Evolutionary conservation across 2,888 invertebrate genomes (phyloP).

Genomic region (Andrena dorsata): DNA sequence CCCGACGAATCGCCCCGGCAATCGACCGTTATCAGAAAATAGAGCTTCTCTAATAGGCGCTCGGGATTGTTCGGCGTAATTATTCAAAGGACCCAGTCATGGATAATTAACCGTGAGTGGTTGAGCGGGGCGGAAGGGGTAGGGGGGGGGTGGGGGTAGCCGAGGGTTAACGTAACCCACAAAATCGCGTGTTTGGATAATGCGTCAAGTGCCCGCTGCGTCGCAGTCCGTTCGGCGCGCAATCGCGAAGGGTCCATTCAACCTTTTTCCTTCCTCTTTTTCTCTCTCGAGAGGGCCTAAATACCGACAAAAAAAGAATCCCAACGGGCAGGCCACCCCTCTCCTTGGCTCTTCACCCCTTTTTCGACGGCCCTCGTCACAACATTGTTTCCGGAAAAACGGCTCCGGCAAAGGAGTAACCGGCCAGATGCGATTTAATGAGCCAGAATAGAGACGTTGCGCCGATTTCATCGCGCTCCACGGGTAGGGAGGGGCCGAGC

Average conservation of each 20-base stretch:
- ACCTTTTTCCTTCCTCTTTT: slow-evolving; percentile 60
- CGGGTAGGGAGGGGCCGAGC: slow-evolving; percentile 3
- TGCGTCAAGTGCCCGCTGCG: slow-evolving; percentile 74
- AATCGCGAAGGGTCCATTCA: slow-evolving; percentile 74
- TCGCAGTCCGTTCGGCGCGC: slow-evolving; percentile 53
- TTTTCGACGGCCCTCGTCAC: slow-evolving; percentile 80
- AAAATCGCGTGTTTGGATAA: slow-evolving; percentile 76
- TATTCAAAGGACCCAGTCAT: neutral
- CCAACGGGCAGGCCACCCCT: slow-evolving; percentile 57
- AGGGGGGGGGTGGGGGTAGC: neutral
- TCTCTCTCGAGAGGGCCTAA: slow-evolving; percentile 73
- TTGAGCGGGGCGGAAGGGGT: slow-evolving; percentile 14
- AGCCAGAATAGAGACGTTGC: slow-evolving; percentile 56
- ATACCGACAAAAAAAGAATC: slow-evolving; percentile 72
- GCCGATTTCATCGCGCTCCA: slow-evolving; percentile 8
- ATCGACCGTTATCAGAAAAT: no score
- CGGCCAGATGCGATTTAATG: slow-evolving; percentile 72
- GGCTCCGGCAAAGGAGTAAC: slow-evolving; percentile 67
- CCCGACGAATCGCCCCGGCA: neutral
- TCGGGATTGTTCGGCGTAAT: neutral
- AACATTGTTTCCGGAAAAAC: slow-evolving; percentile 83
- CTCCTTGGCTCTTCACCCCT: slow-evolving; percentile 48
- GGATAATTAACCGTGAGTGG: slow-evolving; percentile 23
- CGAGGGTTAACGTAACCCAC: slow-evolving; percentile 56
- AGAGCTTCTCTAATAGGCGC: no score